phyloP scores from a whole-genome alignment of 2,888 invertebrate genomes.

The Thecocarcelia acutangulata region DNA sequence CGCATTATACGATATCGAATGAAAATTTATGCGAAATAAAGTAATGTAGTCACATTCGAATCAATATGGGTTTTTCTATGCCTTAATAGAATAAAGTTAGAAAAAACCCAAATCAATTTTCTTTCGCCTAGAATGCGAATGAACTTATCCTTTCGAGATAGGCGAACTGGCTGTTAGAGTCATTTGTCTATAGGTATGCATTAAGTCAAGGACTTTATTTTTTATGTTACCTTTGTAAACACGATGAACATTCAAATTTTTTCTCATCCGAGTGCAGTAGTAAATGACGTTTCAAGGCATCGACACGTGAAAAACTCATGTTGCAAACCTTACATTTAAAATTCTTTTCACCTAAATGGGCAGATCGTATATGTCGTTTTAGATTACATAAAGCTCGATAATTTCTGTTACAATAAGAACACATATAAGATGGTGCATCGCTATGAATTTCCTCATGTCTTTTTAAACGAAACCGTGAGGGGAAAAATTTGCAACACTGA shows the following conservation, averaged over 20 bases:
- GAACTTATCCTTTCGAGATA: too few species aligned
- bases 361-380: conserved; percentile 69
- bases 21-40: too few species aligned
- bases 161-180: too few species aligned
- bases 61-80: too few species aligned
- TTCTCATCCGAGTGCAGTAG: conserved; percentile 65
- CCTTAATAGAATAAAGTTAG: too few species aligned
- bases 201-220: too few species aligned
- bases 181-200: too few species aligned
- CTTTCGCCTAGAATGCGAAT: too few species aligned
- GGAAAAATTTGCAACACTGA: conserved; percentile 71
- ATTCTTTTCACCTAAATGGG: conserved; percentile 57
- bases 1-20: too few species aligned
- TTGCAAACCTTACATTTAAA: conserved; percentile 69
- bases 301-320: conserved; percentile 65
- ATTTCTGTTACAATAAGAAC: conserved; percentile 65
- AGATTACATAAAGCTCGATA: conserved; percentile 69
- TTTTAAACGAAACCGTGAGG: conserved; percentile 63
- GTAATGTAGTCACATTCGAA: too few species aligned
- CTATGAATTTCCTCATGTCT: conserved; percentile 70
- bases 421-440: conserved; percentile 49
- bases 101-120: too few species aligned
- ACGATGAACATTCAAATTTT: conserved; percentile 67
- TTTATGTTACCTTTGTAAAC: conserved; percentile 58
- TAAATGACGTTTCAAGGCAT: conserved; percentile 72